These are phyloP conservation scores for Arizona elegans DNA, from an alignment of 2,113 vertebrate genomes.

Conservation along the genomic window DNA sequence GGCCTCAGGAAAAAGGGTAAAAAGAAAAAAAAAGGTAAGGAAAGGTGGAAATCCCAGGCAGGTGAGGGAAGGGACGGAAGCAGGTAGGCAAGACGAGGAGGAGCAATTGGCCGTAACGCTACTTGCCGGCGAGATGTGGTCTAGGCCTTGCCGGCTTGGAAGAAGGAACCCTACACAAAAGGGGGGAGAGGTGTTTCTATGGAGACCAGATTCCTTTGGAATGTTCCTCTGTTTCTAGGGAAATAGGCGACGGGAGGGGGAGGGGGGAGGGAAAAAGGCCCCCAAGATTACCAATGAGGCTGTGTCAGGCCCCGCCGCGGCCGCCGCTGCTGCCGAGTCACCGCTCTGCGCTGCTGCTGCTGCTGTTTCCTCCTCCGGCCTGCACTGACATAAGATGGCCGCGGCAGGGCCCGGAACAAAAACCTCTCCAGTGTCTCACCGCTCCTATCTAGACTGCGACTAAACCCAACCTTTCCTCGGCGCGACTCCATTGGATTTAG, in stretches of 20 bases:
- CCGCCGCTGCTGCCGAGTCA: constrained; percentile 34
- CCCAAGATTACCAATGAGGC: constrained; percentile 21
- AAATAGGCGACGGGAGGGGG: neutral
- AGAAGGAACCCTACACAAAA: neutral
- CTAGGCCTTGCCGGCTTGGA: neutral
- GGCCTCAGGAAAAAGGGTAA: too few relatives aligned
- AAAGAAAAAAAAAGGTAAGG: neutral
- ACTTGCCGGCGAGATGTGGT: neutral
- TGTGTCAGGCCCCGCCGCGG: constrained; percentile 32
- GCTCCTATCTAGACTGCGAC: constrained; percentile 37
- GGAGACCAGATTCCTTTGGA: neutral
- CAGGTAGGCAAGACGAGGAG: neutral
- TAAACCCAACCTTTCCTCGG: constrained; percentile 54
- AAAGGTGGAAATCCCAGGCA: too few relatives aligned
- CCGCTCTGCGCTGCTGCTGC: constrained; percentile 27
- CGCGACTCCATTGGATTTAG: constrained; percentile 53
- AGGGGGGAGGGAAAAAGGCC: too few relatives aligned
- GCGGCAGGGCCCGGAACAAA: constrained; percentile 42
- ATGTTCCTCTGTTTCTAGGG: neutral
- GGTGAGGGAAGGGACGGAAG: neutral
- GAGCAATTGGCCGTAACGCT: neutral
- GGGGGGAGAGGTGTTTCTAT: neutral
- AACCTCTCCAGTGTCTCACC: constrained; percentile 51
- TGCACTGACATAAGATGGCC: constrained; percentile 50
- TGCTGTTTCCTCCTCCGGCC: constrained; percentile 37